These are phyloP conservation scores for Girardia tigrina DNA, from an alignment of 2,888 invertebrate genomes.

Conservation along the genomic window DNA sequence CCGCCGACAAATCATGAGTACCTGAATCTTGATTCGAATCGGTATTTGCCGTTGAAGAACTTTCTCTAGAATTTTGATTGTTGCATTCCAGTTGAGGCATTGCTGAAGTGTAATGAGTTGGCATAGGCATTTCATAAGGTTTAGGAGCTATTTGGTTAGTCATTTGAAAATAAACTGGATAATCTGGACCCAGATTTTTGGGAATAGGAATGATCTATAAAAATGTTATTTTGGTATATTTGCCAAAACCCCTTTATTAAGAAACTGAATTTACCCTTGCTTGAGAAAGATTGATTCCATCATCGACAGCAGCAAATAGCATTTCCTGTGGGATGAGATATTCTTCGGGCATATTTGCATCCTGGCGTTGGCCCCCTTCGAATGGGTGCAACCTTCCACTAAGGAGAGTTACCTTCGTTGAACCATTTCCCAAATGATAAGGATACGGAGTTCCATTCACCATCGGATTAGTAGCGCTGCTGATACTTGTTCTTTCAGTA, in stretches of 20 bases:
- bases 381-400: neutral
- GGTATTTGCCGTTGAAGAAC: neutral
- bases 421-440: neutral
- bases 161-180: constrained; percentile 6
- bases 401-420: neutral
- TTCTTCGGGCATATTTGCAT: neutral
- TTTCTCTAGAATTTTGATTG: constrained; percentile 3
- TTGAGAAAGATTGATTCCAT: neutral
- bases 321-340: neutral
- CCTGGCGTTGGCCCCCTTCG: neutral
- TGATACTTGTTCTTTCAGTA: neutral
- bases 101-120: neutral
- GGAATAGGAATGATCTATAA: neutral
- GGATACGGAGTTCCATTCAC: constrained; percentile 1
- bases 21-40: constrained; percentile 11
- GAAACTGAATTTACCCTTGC: neutral
- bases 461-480: neutral
- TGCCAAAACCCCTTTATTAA: too few species aligned
- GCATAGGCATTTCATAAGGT: constrained; percentile 1
- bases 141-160: neutral
- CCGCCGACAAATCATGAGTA: neutral
- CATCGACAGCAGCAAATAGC: constrained; percentile 13
- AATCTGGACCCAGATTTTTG: neutral
- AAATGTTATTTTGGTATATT: too few species aligned
- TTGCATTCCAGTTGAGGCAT: neutral